phyloP scores from a whole-genome alignment of 2,113 vertebrate genomes.

The Zosterops hypoxanthus region DNA sequence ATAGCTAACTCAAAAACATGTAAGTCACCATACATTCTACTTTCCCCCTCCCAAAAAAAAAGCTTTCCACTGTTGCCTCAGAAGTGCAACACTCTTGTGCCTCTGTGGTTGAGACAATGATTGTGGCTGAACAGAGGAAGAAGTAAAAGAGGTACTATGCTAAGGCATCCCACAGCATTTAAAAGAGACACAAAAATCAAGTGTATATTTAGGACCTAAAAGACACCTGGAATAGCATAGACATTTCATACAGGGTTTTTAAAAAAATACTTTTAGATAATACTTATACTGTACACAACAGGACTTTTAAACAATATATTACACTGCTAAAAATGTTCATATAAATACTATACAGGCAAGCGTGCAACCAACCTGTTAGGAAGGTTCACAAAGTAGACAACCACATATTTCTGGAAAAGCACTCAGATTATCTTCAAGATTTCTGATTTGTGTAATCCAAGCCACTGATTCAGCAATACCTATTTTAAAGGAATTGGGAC shows the following conservation, averaged over 20 bases:
- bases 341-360: constrained; percentile 82
- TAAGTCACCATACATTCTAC: background rate
- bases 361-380: constrained; percentile 46
- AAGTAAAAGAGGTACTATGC: background rate
- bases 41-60: background rate
- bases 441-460: constrained; percentile 27
- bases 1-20: background rate
- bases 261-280: constrained; percentile 82
- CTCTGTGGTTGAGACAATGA: background rate
- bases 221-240: constrained; percentile 32
- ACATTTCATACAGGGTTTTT: constrained; percentile 68
- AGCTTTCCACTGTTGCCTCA: background rate
- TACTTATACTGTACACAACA: constrained; percentile 73
- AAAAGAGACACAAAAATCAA: constrained; percentile 4
- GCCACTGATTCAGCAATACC: constrained; percentile 40
- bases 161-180: background rate
- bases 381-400: constrained; percentile 43
- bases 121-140: background rate
- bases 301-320: constrained; percentile 74
- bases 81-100: background rate
- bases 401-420: background rate
- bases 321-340: constrained; percentile 75
- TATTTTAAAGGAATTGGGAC: constrained; percentile 53
- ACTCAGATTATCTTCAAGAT: constrained; percentile 38
- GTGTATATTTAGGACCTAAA: constrained; percentile 39